A percentile compares a stretch with the other conserved stretches of the same genome.
phyloP scores from a whole-genome alignment of 2,888 invertebrate species.

The Lasioglossum morio region DNA sequence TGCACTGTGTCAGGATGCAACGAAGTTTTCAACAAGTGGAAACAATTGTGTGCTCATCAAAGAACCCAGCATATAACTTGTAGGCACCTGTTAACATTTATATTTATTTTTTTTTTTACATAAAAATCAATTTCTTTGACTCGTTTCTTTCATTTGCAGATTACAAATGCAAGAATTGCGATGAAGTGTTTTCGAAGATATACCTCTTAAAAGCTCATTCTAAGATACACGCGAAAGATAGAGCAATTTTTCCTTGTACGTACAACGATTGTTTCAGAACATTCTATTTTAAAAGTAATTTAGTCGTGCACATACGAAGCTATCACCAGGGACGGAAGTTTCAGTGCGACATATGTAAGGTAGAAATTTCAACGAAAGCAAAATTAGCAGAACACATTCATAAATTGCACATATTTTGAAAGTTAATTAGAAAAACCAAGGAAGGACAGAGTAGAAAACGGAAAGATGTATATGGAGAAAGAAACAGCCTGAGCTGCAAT shows the following conservation, averaged over 20 bases:
- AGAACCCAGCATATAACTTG: constrained; percentile 83
- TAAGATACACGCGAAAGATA: constrained; percentile 74
- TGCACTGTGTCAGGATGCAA: constrained; percentile 86
- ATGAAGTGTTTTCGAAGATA: constrained; percentile 72
- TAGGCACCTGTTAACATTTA: constrained; percentile 65
- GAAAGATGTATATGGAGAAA: constrained; percentile 73
- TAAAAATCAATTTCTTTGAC: not conserved
- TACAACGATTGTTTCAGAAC: constrained; percentile 83
- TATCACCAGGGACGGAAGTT: constrained; percentile 86
- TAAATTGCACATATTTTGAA: constrained; percentile 57
- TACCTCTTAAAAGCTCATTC: constrained; percentile 67
- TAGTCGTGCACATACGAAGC: constrained; percentile 86
- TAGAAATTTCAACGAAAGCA: constrained; percentile 62
- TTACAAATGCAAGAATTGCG: constrained; percentile 76
- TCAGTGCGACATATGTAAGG: constrained; percentile 74
- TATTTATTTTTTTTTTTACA: too few relatives aligned
- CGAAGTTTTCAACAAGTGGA: constrained; percentile 85
- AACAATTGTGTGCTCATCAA: constrained; percentile 85
- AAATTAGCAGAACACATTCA: constrained; percentile 71
- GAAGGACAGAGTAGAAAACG: constrained; percentile 43
- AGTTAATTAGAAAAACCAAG: constrained; percentile 37
- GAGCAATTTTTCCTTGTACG: constrained; percentile 77
- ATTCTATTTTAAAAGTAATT: constrained; percentile 86
- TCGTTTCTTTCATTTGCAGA: constrained; percentile 45
- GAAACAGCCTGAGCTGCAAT: constrained; percentile 58